phyloP scores from a whole-genome alignment of 2,888 invertebrate genomes.

The Eurytoma californica region DNA sequence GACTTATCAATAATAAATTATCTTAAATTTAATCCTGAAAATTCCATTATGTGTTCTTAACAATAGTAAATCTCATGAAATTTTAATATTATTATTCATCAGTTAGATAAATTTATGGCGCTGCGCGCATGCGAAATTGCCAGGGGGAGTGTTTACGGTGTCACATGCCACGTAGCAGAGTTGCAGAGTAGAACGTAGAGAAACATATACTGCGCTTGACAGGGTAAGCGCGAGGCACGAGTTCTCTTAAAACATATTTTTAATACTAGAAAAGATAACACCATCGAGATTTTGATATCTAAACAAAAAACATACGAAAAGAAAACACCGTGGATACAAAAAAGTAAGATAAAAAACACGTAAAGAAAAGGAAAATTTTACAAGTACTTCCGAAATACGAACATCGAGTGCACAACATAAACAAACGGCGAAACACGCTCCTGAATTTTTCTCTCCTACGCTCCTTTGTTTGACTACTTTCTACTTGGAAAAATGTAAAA shows the following conservation, averaged over 20 bases:
- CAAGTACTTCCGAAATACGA: slow-evolving; percentile 17
- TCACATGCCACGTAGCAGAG: too few species aligned
- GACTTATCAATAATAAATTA: too few species aligned
- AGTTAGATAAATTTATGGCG: background rate
- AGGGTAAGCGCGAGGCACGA: slow-evolving; percentile 49
- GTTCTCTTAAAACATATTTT: slow-evolving; percentile 32
- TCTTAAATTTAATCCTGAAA: too few species aligned
- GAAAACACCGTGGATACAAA: slow-evolving; percentile 2
- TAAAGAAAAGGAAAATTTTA: slow-evolving; percentile 19
- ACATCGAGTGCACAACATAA: slow-evolving; percentile 52
- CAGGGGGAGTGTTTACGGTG: too few species aligned
- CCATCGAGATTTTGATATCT: slow-evolving; percentile 24
- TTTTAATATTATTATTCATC: too few species aligned
- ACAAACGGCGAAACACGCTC: slow-evolving; percentile 23
- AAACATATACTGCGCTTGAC: too few species aligned
- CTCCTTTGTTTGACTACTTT: too few species aligned
- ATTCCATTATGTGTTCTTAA: too few species aligned
- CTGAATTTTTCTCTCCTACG: slow-evolving; percentile 22
- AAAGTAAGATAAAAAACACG: slow-evolving; percentile 39
- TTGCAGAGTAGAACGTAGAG: too few species aligned
- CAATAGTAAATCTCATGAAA: too few species aligned
- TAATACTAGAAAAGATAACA: slow-evolving; percentile 1
- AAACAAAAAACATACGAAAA: background rate
- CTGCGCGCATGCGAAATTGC: background rate
- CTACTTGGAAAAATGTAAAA: background rate